Evolutionary conservation across 1,140 invertebrate genomes (phyloP).

Genomic region (Drosophila micromelanica): DNA sequence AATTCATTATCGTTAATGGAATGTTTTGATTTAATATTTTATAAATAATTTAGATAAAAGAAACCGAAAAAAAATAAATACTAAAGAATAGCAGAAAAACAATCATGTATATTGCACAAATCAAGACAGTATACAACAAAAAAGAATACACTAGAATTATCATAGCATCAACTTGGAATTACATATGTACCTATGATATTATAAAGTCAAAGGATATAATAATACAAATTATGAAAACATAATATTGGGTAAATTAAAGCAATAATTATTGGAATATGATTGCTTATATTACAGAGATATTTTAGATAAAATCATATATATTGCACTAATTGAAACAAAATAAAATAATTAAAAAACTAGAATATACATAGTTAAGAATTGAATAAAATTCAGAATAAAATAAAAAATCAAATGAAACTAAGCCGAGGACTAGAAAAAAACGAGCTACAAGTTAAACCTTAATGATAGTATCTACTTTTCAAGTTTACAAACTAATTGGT

Average conservation of each 20-base stretch:
- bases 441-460: constrained; percentile 14
- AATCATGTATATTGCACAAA: constrained; percentile 50
- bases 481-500: constrained; percentile 58
- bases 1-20: not conserved
- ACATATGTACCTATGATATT: no score
- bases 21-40: not conserved
- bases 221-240: not conserved
- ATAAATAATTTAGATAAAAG: constrained; percentile 24
- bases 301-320: constrained; percentile 36
- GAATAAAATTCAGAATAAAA: no score
- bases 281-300: not conserved
- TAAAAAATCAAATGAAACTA: constrained; percentile 7
- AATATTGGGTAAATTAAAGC: not conserved
- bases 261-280: not conserved
- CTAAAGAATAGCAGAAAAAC: constrained; percentile 5
- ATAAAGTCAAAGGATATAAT: not conserved
- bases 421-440: constrained; percentile 54
- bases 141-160: not conserved
- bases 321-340: constrained; percentile 35
- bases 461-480: constrained; percentile 50
- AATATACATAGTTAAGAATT: no score
- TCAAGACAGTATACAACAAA: not conserved
- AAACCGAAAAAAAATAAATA: not conserved
- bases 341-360: not conserved
- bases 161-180: constrained; percentile 1